Evolutionary conservation across 2,888 invertebrate genomes (phyloP), one percentile per base, ranked within the genome.

Genomic region (Lissonota sp.): DNA sequence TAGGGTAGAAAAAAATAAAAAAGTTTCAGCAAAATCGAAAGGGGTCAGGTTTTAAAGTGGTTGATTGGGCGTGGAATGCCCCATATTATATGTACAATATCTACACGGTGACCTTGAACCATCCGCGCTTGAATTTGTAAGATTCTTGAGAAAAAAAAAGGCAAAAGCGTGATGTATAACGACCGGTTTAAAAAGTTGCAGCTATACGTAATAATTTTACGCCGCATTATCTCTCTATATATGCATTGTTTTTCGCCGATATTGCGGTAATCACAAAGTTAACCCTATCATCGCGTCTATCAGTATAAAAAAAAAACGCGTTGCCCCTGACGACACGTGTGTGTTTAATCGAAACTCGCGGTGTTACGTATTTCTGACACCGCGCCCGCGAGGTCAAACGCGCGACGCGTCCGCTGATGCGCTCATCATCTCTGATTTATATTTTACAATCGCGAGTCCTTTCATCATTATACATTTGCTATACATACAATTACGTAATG

Each of bases 291-390:
- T n/a, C 51, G 51, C 8, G 53, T 14, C 14, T 39, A 57, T 46
- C 53, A 79, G 60, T 79, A 39, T 58, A 77, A 58, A 63, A 70
- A n/a, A 73, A 57, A 78, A 83, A 73, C 39, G 63, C 77, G 88
- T 88, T 88, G 89, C 89, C 87, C 88, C 84, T 86, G 86, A 88
- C 89, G 71, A 88, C 87, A 82, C 70, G 67, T 87, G 89, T 26
- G 26, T 26, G 26, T 88, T 88, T 85, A 87, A 87, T 88, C 88
- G 89, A 88, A 88, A 66, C 74, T 49, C 73, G 26, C 51, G n/a
- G 12, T 60, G 26, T 77, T 69, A n/a, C 37, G 63, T 81, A 70
- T 64, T 66, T 40, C 55, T 39, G 71, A 72, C 60, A 58, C 26
- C 26, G 4, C 14, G 44, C n/a, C n/a, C 26, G 6, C 77, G 58